These are phyloP conservation scores for Pilophorus perplexus DNA, from an alignment of 2,888 invertebrate genomes.

Conservation along the genomic window DNA sequence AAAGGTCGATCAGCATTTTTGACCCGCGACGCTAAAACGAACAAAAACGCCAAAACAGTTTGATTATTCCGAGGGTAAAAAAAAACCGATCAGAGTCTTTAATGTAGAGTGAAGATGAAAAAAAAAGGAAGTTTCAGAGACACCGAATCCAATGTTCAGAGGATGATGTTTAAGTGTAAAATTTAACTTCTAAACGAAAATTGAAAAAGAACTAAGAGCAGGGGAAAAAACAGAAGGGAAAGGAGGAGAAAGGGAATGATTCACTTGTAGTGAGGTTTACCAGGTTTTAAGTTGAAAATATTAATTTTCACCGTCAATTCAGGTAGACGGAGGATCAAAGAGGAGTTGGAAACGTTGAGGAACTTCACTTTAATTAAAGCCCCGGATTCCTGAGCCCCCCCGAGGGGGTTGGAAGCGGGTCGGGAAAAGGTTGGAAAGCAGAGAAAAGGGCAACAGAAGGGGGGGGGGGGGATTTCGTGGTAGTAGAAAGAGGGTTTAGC, in stretches of 20 bases:
- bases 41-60: too few relatives aligned
- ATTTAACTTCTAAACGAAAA: too few relatives aligned
- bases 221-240: neutral
- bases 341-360: constrained; percentile 30
- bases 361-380: constrained; percentile 40
- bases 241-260: constrained; percentile 8
- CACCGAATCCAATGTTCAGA: too few relatives aligned
- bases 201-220: neutral
- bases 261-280: constrained; percentile 20
- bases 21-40: too few relatives aligned
- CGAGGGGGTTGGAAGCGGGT: neutral
- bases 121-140: too few relatives aligned
- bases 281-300: constrained; percentile 32
- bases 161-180: too few relatives aligned
- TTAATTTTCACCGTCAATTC: constrained; percentile 38
- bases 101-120: too few relatives aligned
- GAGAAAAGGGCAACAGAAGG: neutral
- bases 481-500: neutral
- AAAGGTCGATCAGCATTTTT: too few relatives aligned
- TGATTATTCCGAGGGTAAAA: too few relatives aligned
- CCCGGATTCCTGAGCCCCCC: constrained; percentile 29
- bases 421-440: neutral
- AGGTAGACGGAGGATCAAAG: constrained; percentile 39
- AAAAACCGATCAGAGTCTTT: too few relatives aligned
- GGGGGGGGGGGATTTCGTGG: neutral